Evolutionary conservation across 2,797 vertebrate species (phyloP).

Genomic region (Rhabdophis nuchalis): DNA sequence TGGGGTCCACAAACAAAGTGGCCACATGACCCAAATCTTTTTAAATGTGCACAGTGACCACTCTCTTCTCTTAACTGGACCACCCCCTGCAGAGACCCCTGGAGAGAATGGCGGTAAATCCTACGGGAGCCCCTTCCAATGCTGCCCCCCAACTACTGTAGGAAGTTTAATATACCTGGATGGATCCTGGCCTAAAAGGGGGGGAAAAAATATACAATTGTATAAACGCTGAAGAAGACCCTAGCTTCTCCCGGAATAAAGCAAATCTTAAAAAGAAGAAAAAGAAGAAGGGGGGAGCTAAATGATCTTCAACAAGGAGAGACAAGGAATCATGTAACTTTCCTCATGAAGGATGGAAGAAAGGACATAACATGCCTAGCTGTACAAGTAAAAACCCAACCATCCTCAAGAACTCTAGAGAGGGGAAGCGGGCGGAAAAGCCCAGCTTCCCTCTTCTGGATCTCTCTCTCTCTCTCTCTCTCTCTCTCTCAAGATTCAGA

Average conservation of each 20-base stretch:
- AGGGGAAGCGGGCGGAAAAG: neutral
- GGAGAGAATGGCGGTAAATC: neutral
- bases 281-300: neutral
- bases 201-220: conserved; percentile 16
- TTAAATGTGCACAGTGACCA: neutral
- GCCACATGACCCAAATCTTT: neutral
- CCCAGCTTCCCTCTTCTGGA: neutral
- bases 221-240: neutral
- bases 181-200: neutral
- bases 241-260: neutral
- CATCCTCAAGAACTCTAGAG: conserved; percentile 17
- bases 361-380: conserved; percentile 30
- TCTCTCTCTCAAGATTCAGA: neutral
- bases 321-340: conserved; percentile 17
- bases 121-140: neutral
- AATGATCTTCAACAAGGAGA: conserved; percentile 21
- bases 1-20: neutral
- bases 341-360: conserved; percentile 1
- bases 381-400: conserved; percentile 29
- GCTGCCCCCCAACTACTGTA: neutral
- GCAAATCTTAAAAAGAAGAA: neutral
- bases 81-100: neutral
- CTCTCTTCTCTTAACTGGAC: neutral
- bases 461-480: neutral
- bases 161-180: neutral